These are phyloP conservation scores for Halichoerus grypus DNA, from an alignment of 2,113 vertebrate genomes.

Conservation along the genomic window DNA sequence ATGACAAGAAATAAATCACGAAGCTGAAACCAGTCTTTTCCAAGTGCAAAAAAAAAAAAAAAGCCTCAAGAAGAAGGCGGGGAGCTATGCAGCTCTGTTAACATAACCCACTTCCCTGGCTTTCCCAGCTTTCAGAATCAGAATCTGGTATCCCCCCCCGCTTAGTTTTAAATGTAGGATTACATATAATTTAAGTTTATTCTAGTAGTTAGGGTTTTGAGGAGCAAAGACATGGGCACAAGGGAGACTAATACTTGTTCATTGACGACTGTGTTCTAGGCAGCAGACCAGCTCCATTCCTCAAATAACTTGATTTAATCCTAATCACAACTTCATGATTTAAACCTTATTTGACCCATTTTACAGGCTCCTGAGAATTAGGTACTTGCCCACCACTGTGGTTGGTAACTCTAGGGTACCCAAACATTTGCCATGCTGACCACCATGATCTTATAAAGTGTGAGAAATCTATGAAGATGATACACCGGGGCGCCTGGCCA, in stretches of 20 bases:
- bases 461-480: neutral
- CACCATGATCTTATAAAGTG: neutral
- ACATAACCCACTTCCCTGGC: neutral
- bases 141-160: neutral
- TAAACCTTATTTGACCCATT: neutral
- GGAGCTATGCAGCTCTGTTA: neutral
- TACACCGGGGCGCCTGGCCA: neutral
- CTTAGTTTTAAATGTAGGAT: neutral
- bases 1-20: neutral
- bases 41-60: neutral
- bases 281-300: neutral
- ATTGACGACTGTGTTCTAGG: neutral
- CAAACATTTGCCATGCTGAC: neutral
- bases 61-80: neutral
- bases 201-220: neutral
- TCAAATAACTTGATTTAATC: conserved; percentile 2
- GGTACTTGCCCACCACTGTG: neutral
- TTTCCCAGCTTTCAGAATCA: conserved; percentile 14
- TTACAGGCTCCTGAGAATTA: neutral
- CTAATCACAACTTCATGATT: neutral
- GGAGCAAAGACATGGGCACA: neutral
- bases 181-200: conserved; percentile 23
- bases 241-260: neutral
- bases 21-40: neutral
- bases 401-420: neutral